Percentiles rank a stretch among this genome's conserved stretches.
Evolutionary conservation across 2,113 vertebrate species (phyloP).

Genomic region (Pteronura brasiliensis): DNA sequence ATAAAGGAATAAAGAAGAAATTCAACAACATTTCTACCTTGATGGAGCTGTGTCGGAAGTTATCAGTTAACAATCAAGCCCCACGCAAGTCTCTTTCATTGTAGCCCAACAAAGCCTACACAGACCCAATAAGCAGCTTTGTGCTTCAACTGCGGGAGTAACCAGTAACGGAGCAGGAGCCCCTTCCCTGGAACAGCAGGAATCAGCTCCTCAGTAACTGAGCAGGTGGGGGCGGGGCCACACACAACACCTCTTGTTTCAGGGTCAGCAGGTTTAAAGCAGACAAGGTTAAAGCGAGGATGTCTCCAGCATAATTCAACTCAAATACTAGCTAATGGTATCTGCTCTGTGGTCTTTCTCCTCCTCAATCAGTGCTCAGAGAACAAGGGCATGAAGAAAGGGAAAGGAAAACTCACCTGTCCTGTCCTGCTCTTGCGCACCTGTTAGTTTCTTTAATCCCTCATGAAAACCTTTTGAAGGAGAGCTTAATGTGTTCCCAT

Average conservation of each 20-base stretch:
- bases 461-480: background rate
- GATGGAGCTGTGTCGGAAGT: background rate
- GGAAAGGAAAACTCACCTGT: background rate
- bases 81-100: background rate
- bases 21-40: background rate
- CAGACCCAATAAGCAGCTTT: background rate
- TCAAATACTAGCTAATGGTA: background rate
- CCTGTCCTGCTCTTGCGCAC: background rate
- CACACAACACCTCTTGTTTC: background rate
- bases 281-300: background rate
- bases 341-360: background rate
- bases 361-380: background rate
- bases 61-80: background rate
- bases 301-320: background rate
- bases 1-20: conserved; percentile 9
- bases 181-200: background rate
- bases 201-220: background rate
- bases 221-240: background rate
- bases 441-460: background rate
- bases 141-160: background rate
- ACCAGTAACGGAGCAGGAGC: background rate
- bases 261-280: background rate
- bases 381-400: background rate
- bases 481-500: background rate
- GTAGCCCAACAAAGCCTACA: background rate